Conservation (phyloP, 2,113 vertebrate genomes). For the Dicerorhinus sumatrensis region DNA sequence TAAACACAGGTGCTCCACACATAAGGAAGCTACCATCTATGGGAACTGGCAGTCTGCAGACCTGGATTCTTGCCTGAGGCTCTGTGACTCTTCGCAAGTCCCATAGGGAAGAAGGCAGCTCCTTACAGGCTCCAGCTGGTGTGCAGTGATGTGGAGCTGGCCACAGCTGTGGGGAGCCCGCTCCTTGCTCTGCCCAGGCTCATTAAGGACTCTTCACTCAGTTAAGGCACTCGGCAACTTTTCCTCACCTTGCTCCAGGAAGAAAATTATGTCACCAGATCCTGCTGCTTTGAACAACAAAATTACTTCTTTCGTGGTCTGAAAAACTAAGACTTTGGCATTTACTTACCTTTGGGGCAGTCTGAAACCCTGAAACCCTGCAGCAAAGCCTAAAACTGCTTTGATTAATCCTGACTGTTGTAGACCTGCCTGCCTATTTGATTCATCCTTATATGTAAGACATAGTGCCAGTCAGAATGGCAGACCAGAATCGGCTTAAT, state of each 20-base stretch:
- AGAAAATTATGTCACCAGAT: slow-evolving; percentile 7
- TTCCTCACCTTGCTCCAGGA: neutral
- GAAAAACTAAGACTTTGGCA: neutral
- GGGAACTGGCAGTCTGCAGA: neutral
- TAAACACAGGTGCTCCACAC: neutral
- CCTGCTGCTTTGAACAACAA: neutral
- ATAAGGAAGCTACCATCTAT: neutral
- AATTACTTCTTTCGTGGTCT: neutral
- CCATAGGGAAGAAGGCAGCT: neutral
- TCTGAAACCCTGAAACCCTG: neutral
- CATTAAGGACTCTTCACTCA: neutral
- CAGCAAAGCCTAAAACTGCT: neutral
- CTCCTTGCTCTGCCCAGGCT: neutral
- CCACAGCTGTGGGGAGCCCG: neutral
- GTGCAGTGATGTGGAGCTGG: neutral
- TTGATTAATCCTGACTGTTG: neutral
- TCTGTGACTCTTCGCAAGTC: neutral
- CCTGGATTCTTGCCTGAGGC: neutral
- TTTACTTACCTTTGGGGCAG: neutral
- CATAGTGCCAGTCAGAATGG: neutral
- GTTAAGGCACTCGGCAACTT: neutral
- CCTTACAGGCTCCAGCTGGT: neutral
- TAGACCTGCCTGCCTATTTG: neutral
- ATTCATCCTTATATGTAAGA: neutral
- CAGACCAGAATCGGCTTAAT: neutral